Evolutionary conservation across 2,888 invertebrate genomes (phyloP).

Genomic region (Rotaria magnacalcarata): DNA sequence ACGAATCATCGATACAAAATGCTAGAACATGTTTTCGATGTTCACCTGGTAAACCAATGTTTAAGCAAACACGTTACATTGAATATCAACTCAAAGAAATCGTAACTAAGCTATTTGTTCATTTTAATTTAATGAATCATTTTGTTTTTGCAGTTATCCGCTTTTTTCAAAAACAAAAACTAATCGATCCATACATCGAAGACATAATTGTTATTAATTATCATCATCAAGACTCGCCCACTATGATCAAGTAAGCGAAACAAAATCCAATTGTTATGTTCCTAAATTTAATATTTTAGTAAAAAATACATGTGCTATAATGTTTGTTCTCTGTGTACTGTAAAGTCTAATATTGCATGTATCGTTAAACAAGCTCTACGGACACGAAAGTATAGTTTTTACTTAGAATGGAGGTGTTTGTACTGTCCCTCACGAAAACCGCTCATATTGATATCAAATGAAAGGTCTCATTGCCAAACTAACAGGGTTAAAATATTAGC

Average conservation of each 20-base stretch:
- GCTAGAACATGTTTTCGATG: background rate
- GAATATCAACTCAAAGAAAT: background rate
- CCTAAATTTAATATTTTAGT: too few species aligned
- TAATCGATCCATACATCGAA: slow-evolving; percentile 72
- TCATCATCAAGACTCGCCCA: slow-evolving; percentile 71
- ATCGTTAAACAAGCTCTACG: too few species aligned
- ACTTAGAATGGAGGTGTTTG: too few species aligned
- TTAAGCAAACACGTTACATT: background rate
- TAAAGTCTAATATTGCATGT: too few species aligned
- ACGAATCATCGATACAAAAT: background rate
- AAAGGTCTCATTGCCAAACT: too few species aligned
- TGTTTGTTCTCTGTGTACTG: too few species aligned
- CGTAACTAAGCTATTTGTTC: background rate
- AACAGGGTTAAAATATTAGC: too few species aligned
- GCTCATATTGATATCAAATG: too few species aligned
- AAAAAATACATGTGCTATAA: too few species aligned
- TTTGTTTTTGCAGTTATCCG: slow-evolving; percentile 66
- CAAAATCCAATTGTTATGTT: too few species aligned
- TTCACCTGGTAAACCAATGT: background rate
- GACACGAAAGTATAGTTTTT: too few species aligned
- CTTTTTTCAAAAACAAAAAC: slow-evolving; percentile 66
- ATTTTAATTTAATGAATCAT: background rate
- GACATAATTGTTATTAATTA: slow-evolving; percentile 75
- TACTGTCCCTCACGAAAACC: too few species aligned
- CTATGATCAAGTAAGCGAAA: slow-evolving; percentile 67